Percentiles rank a stretch among this genome's conserved stretches.
phyloP scores from a whole-genome alignment of 1,140 invertebrate species.

The Drosophila elegans region DNA sequence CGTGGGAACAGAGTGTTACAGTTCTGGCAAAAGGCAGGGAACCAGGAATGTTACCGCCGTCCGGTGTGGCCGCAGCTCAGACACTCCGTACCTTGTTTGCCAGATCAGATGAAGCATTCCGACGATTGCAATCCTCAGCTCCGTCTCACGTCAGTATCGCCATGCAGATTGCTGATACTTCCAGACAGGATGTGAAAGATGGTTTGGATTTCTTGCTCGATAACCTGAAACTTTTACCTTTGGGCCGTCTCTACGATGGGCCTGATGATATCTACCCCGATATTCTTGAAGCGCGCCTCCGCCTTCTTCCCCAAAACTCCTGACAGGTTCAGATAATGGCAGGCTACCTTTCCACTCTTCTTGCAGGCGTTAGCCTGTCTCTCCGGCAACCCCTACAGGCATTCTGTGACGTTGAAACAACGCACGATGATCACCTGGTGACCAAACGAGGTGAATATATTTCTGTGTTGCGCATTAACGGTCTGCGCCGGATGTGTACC shows the following conservation, averaged over 20 bases:
- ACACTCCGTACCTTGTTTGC: neutral
- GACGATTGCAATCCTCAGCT: neutral
- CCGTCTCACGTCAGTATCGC: neutral
- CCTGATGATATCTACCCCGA: neutral
- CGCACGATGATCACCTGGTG: neutral
- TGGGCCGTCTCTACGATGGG: neutral
- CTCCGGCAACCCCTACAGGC: neutral
- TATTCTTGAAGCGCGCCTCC: neutral
- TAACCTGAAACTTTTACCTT: neutral
- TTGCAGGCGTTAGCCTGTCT: neutral
- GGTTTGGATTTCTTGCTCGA: neutral
- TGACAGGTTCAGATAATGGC: conserved; percentile 1
- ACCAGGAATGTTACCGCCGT: neutral
- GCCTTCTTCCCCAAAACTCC: neutral
- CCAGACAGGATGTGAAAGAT: conserved; percentile 1
- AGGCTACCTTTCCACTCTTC: neutral
- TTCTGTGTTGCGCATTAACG: neutral
- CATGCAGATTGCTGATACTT: neutral
- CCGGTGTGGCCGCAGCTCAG: neutral
- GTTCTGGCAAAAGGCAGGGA: neutral
- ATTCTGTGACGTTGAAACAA: conserved; percentile 1
- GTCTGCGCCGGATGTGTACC: neutral
- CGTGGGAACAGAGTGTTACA: neutral
- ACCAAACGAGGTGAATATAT: neutral
- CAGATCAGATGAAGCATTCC: neutral